Percentiles rank a stretch among this genome's conserved stretches.
phyloP scores from a whole-genome alignment of 2,797 vertebrate genomes.

The Sebastes minor region DNA sequence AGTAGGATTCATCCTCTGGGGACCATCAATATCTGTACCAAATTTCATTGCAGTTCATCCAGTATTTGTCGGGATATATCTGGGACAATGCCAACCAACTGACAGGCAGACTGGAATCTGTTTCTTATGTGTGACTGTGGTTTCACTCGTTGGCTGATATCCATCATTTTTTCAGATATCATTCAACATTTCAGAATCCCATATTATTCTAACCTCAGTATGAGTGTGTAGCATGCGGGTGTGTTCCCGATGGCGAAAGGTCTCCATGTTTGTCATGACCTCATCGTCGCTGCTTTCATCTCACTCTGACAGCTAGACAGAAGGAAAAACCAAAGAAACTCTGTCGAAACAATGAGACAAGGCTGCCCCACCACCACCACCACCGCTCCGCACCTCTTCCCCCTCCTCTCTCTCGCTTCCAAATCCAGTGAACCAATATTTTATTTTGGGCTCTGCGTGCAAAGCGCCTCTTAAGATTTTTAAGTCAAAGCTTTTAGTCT shows the following conservation, averaged over 20 bases:
- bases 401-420: conserved; percentile 21
- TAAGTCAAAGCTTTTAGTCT: conserved; percentile 70
- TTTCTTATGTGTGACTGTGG: background rate
- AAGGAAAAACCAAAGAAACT: conserved; percentile 50
- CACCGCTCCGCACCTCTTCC: background rate
- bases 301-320: conserved; percentile 39
- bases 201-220: background rate
- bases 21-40: background rate
- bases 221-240: conserved; percentile 11
- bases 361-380: background rate
- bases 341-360: conserved; percentile 55
- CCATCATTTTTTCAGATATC: background rate
- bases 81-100: background rate
- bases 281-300: conserved; percentile 58
- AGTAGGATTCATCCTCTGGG: background rate
- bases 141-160: background rate
- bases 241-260: conserved; percentile 31
- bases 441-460: conserved; percentile 74
- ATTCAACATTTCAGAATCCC: background rate
- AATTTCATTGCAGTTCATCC: background rate
- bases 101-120: background rate
- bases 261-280: conserved; percentile 49
- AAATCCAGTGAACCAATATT: conserved; percentile 58
- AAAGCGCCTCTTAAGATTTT: conserved; percentile 71
- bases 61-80: background rate